These are phyloP conservation scores for Enteromius viviparus DNA, from an alignment of 2,797 vertebrate species.

Conservation along the genomic window DNA sequence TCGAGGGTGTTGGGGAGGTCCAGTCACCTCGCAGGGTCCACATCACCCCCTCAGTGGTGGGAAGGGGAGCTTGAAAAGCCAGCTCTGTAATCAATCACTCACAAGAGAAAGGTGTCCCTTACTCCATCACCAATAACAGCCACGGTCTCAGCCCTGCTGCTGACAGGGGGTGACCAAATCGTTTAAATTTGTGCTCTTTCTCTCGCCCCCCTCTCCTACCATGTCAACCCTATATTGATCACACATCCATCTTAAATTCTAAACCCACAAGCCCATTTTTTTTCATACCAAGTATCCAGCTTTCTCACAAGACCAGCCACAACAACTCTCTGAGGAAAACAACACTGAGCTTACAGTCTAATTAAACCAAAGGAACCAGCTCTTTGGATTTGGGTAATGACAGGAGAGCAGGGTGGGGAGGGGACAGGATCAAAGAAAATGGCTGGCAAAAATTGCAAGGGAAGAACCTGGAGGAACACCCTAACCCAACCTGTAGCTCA, in stretches of 20 bases:
- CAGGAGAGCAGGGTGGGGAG: conserved; percentile 34
- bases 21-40: conserved; percentile 2
- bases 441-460: conserved; percentile 37
- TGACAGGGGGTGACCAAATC: conserved; percentile 52
- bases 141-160: conserved; percentile 32
- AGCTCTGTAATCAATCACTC: conserved; percentile 55
- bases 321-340: conserved; percentile 16
- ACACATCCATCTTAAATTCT: conserved; percentile 6
- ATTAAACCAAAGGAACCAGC: conserved; percentile 43
- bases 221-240: conserved; percentile 22
- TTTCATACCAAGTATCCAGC: background rate
- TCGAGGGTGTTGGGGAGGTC: conserved; percentile 9
- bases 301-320: conserved; percentile 25
- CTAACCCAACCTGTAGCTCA: conserved; percentile 3
- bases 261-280: background rate
- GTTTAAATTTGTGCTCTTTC: conserved; percentile 48
- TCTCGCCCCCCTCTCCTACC: background rate
- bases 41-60: conserved; percentile 37
- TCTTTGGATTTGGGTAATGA: conserved; percentile 56
- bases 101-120: conserved; percentile 31
- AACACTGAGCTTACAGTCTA: conserved; percentile 37
- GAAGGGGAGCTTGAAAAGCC: conserved; percentile 44
- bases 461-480: conserved; percentile 12
- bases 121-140: conserved; percentile 41
- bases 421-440: conserved; percentile 54